Evolutionary conservation across 2,797 vertebrate species (phyloP).

Genomic region (Allobates femoralis): DNA sequence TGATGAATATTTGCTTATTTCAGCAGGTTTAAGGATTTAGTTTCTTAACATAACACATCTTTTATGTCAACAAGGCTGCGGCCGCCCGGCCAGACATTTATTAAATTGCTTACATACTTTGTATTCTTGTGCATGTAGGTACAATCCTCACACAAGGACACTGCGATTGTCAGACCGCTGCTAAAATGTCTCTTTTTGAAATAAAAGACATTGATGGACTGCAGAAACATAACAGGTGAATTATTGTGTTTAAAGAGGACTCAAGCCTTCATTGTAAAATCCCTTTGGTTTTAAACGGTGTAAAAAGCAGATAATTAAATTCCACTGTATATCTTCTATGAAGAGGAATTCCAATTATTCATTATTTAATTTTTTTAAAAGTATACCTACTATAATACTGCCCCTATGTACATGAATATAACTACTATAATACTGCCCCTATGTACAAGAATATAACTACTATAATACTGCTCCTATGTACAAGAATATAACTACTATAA

Average conservation of each 20-base stretch:
- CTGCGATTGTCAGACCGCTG: too few relatives aligned
- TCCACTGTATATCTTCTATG: not conserved
- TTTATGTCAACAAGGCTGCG: not conserved
- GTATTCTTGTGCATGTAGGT: not conserved
- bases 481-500: constrained; percentile 1
- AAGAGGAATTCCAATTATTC: not conserved
- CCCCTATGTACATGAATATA: too few relatives aligned
- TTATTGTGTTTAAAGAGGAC: not conserved
- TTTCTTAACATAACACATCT: constrained; percentile 7
- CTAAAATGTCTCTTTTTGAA: not conserved
- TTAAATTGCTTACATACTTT: constrained; percentile 7
- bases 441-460: constrained; percentile 5
- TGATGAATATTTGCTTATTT: constrained; percentile 25
- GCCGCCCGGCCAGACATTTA: constrained; percentile 18
- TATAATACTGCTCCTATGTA: not conserved
- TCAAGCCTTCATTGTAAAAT: not conserved
- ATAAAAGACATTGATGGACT: not conserved
- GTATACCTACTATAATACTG: not conserved
- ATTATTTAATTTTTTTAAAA: not conserved
- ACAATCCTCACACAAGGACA: constrained; percentile 3
- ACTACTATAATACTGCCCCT: too few relatives aligned
- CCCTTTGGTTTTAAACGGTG: not conserved
- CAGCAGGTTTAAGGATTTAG: constrained; percentile 13
- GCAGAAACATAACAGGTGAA: not conserved
- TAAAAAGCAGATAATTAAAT: not conserved